phyloP scores from a whole-genome alignment of 37 sponge, comb jelly and placozoan genomes.

The Petrosia ficiformis region DNA sequence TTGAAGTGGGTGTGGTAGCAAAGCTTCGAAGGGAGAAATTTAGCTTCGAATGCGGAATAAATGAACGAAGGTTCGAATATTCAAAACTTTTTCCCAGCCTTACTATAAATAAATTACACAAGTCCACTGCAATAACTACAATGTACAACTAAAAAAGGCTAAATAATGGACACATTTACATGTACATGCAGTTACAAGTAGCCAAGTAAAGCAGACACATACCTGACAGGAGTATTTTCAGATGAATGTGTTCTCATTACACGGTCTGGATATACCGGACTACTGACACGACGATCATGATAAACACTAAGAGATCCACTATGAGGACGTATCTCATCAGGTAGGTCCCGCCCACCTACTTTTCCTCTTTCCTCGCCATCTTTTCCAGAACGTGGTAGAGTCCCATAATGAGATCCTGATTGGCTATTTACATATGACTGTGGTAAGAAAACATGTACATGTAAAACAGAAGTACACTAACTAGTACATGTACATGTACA shows the following conservation, averaged over 20 bases:
- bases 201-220: too few species aligned
- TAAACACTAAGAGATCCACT: slow-evolving; percentile 48
- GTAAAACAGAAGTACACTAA: too few species aligned
- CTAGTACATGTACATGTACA: too few species aligned
- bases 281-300: background rate
- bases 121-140: too few species aligned
- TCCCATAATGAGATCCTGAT: slow-evolving; percentile 1
- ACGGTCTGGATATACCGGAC: background rate
- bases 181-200: background rate
- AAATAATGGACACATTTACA: background rate
- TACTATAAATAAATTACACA: too few species aligned
- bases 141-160: background rate
- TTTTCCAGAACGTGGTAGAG: background rate
- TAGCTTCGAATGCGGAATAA: too few species aligned
- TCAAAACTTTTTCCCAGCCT: too few species aligned
- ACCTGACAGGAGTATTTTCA: background rate
- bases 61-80: too few species aligned
- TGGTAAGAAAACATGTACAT: background rate
- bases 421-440: background rate
- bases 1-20: too few species aligned
- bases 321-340: slow-evolving; percentile 36
- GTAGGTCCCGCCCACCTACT: background rate
- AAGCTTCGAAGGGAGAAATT: too few species aligned
- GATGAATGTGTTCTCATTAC: background rate
- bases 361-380: background rate